These are phyloP conservation scores for Megamerina dolium DNA, from an alignment of 2,888 invertebrate species.

Conservation along the genomic window DNA sequence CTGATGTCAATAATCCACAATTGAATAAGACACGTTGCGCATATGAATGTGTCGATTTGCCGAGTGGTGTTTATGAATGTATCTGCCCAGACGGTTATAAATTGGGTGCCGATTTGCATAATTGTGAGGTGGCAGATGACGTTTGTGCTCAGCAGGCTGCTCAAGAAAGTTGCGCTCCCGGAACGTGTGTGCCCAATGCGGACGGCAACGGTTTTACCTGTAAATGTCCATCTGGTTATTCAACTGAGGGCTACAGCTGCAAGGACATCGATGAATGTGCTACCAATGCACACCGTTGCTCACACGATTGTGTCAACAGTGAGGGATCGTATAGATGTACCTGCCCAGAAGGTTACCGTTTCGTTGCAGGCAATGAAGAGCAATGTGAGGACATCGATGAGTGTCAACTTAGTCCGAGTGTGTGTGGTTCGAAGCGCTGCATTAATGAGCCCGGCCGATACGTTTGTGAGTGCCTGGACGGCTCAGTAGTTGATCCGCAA, in stretches of 20 bases:
- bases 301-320: slow-evolving; percentile 53
- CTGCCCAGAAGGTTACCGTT: slow-evolving; percentile 49
- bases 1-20: slow-evolving; percentile 37
- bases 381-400: slow-evolving; percentile 52
- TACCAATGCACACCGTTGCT: slow-evolving; percentile 49
- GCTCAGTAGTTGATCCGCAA: slow-evolving; percentile 40
- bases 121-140: slow-evolving; percentile 49
- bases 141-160: slow-evolving; percentile 36
- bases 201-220: slow-evolving; percentile 52
- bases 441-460: slow-evolving; percentile 51
- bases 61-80: slow-evolving; percentile 46
- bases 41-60: slow-evolving; percentile 46
- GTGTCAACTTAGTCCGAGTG: slow-evolving; percentile 43
- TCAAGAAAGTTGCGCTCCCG: slow-evolving; percentile 39
- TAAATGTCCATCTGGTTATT: slow-evolving; percentile 48
- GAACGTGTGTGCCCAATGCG: slow-evolving; percentile 40
- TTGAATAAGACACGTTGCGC: slow-evolving; percentile 49
- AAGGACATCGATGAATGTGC: slow-evolving; percentile 53
- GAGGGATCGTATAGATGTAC: slow-evolving; percentile 52
- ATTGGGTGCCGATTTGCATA: slow-evolving; percentile 48
- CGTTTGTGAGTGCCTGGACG: slow-evolving; percentile 53
- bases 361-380: slow-evolving; percentile 20
- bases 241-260: slow-evolving; percentile 34
- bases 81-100: slow-evolving; percentile 48
- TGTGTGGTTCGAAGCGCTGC: slow-evolving; percentile 39